Evolutionary conservation across 2,888 invertebrate species (phyloP).

Genomic region (Cantharis flavilabris): DNA sequence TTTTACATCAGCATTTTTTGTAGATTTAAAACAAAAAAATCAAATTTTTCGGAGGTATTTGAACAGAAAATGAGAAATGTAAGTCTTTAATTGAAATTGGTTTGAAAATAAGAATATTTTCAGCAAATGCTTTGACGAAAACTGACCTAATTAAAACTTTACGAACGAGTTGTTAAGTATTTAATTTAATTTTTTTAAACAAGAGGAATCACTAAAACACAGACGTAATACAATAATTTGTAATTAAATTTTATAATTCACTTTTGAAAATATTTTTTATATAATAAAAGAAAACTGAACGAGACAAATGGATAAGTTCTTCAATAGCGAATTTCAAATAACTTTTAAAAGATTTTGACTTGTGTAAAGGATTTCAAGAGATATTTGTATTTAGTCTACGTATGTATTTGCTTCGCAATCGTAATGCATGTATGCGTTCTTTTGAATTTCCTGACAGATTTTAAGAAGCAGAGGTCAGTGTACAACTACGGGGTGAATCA

Average conservation of each 20-base stretch:
- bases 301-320: neutral
- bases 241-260: neutral
- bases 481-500: constrained; percentile 1
- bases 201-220: neutral
- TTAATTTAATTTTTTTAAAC: neutral
- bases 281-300: neutral
- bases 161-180: neutral
- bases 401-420: constrained; percentile 9
- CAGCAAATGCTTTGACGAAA: no score
- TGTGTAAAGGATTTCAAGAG: neutral
- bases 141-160: no score
- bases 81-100: no score
- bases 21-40: no score
- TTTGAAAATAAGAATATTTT: no score
- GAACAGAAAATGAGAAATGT: no score
- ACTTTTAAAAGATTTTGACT: neutral
- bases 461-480: constrained; percentile 2
- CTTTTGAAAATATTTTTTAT: neutral
- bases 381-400: constrained; percentile 10
- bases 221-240: neutral
- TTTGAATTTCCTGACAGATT: constrained; percentile 17
- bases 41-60: no score
- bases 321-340: neutral
- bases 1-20: no score
- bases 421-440: constrained; percentile 10